A percentile compares a stretch with the other conserved stretches of the same genome.
These are phyloP conservation scores for Conchocele bisecta DNA, from an alignment of 2,888 invertebrate genomes.

Conservation along the genomic window DNA sequence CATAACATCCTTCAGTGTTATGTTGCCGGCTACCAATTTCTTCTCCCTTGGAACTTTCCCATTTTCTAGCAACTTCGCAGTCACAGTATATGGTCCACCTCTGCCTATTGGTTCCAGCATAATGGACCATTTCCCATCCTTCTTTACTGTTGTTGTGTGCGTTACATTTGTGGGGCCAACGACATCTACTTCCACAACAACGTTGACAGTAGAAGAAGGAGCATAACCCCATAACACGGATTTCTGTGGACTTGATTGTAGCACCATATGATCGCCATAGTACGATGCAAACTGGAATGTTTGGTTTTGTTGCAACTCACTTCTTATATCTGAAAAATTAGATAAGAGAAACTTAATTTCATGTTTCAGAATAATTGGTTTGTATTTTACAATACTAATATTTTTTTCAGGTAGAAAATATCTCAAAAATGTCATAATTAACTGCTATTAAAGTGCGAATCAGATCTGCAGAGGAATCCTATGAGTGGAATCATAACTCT, in stretches of 20 bases:
- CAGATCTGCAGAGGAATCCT: no score
- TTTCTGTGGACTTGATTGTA: slow-evolving; percentile 64
- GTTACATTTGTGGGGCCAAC: no score
- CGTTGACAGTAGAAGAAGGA: not conserved
- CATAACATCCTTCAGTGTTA: slow-evolving; percentile 68
- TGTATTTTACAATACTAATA: no score
- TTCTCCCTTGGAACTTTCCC: slow-evolving; percentile 16
- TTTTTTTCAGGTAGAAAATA: no score
- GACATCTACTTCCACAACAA: slow-evolving; percentile 24
- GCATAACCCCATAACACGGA: slow-evolving; percentile 70
- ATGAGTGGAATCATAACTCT: no score
- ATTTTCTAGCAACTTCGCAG: slow-evolving; percentile 33
- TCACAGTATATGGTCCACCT: slow-evolving; percentile 64
- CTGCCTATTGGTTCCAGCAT: slow-evolving; percentile 51
- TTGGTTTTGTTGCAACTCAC: not conserved
- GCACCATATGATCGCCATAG: slow-evolving; percentile 72
- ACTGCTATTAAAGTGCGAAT: no score
- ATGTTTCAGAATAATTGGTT: not conserved
- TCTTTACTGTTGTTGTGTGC: not conserved
- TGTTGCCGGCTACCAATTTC: no score
- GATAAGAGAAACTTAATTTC: not conserved
- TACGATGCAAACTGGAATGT: slow-evolving; percentile 52
- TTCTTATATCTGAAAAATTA: not conserved
- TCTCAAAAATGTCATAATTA: no score
- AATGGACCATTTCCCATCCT: slow-evolving; percentile 45